These are phyloP conservation scores for Fopius arisanus DNA, from an alignment of 1,140 invertebrate species.

Conservation along the genomic window DNA sequence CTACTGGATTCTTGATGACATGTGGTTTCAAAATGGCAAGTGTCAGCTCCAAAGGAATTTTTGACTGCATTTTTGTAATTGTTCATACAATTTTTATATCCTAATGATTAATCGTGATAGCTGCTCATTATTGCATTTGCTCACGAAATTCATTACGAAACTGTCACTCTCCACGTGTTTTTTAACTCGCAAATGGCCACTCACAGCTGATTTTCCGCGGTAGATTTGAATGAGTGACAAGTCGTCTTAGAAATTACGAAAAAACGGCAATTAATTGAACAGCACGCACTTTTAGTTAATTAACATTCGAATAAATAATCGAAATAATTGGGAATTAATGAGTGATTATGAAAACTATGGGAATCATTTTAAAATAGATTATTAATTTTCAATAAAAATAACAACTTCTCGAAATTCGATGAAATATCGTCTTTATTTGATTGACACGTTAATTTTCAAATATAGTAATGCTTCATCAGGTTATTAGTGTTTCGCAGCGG, in stretches of 20 bases:
- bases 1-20: conserved; percentile 73
- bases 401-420: neutral
- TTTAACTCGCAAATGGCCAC: neutral
- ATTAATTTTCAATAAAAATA: neutral
- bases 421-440: neutral
- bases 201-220: too few species aligned
- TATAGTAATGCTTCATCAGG: neutral
- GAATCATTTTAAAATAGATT: too few species aligned
- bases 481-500: conserved; percentile 1
- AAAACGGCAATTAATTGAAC: too few species aligned
- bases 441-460: too few species aligned
- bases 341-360: too few species aligned
- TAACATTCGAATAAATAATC: too few species aligned
- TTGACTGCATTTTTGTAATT: conserved; percentile 42
- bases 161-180: neutral
- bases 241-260: too few species aligned
- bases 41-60: conserved; percentile 66
- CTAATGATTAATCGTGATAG: neutral
- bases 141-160: neutral
- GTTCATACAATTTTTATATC: neutral
- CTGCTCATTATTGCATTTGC: neutral
- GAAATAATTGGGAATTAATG: too few species aligned
- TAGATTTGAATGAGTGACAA: too few species aligned
- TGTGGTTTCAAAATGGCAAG: conserved; percentile 81
- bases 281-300: too few species aligned